Percentiles rank a stretch among this genome's conserved stretches.
Evolutionary conservation across 2,113 vertebrate species (phyloP).

Genomic region (Pedetes capensis): DNA sequence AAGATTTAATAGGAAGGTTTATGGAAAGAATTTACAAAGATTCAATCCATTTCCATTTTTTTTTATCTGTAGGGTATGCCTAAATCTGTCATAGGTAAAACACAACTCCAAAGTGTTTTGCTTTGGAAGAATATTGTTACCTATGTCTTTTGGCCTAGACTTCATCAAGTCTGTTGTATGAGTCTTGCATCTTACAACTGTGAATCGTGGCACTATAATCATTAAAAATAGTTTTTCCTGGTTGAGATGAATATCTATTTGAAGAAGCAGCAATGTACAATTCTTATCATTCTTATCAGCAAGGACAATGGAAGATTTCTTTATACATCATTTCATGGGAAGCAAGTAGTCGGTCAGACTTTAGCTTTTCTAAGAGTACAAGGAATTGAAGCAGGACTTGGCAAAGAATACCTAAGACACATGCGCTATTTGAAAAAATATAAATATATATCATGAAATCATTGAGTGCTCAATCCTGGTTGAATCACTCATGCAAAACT

Average conservation of each 20-base stretch:
- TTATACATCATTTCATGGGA: slow-evolving; percentile 40
- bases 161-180: slow-evolving; percentile 43
- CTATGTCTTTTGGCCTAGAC: background rate
- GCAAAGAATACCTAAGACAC: background rate
- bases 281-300: slow-evolving; percentile 22
- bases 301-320: slow-evolving; percentile 48
- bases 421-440: background rate
- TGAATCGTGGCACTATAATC: slow-evolving; percentile 32
- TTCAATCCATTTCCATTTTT: background rate
- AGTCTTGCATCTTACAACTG: background rate
- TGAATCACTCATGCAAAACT: slow-evolving; percentile 36
- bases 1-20: background rate
- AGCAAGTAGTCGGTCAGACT: background rate
- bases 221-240: slow-evolving; percentile 5
- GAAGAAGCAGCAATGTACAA: background rate
- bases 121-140: background rate
- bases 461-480: background rate
- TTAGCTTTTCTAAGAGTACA: slow-evolving; percentile 3
- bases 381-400: background rate
- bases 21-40: background rate
- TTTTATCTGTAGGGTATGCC: background rate
- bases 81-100: background rate
- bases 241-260: slow-evolving; percentile 38
- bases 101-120: background rate
- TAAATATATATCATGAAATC: background rate